These are phyloP conservation scores for Aplocera efformata DNA, from an alignment of 2,888 invertebrate species.

Conservation along the genomic window DNA sequence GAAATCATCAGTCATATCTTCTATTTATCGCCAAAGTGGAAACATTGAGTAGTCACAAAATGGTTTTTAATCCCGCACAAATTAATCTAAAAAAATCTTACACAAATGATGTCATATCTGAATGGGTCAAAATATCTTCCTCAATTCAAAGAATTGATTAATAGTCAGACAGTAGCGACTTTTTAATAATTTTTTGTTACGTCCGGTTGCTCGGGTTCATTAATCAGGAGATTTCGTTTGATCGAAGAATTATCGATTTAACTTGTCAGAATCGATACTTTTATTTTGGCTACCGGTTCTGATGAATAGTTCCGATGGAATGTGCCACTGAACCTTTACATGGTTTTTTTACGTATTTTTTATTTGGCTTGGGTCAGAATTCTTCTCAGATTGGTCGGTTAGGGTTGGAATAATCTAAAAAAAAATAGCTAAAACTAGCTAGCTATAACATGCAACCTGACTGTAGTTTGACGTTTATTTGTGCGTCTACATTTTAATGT, in stretches of 20 bases:
- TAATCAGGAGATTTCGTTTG: conserved; percentile 35
- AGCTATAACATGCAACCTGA: too few relatives aligned
- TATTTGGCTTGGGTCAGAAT: too few relatives aligned
- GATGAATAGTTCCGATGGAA: conserved; percentile 36
- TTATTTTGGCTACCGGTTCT: conserved; percentile 38
- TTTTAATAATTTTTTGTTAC: conserved; percentile 45
- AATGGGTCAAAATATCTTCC: conserved; percentile 21
- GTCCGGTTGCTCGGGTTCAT: conserved; percentile 13
- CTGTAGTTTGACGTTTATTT: too few relatives aligned
- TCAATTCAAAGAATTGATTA: conserved; percentile 62
- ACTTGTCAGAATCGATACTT: conserved; percentile 27
- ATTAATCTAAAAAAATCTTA: background rate
- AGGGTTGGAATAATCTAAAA: too few relatives aligned
- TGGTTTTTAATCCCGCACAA: too few relatives aligned
- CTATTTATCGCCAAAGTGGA: too few relatives aligned
- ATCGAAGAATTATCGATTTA: conserved; percentile 36
- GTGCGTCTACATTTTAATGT: too few relatives aligned
- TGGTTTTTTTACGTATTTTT: background rate
- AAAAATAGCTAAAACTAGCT: too few relatives aligned
- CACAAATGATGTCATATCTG: conserved; percentile 1
- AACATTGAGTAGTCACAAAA: too few relatives aligned
- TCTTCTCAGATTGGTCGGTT: too few relatives aligned
- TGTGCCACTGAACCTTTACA: conserved; percentile 18
- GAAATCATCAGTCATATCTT: too few relatives aligned
- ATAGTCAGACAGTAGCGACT: conserved; percentile 67